Percentiles rank a stretch among this genome's conserved stretches.
Conservation (phyloP, 2,113 vertebrate genomes). For the Paraplagusia blochii region DNA sequence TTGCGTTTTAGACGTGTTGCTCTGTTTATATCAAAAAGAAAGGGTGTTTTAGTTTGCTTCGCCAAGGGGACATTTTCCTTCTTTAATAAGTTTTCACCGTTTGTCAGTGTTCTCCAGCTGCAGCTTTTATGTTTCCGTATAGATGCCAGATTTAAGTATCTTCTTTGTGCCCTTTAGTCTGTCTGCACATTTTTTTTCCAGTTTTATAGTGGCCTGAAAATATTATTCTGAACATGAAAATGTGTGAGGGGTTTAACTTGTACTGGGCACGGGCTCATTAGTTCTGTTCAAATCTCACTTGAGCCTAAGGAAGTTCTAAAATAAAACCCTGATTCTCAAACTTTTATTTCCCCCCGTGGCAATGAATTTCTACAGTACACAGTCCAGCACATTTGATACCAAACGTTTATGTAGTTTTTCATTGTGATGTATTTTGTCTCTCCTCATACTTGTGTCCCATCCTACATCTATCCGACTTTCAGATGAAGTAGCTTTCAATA, state of each 20-base stretch:
- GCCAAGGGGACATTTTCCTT: constrained; percentile 44
- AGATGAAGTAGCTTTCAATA: constrained; percentile 33
- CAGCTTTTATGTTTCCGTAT: constrained; percentile 25
- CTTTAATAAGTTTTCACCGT: constrained; percentile 50
- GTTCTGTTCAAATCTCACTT: no score
- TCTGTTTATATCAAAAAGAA: constrained; percentile 33
- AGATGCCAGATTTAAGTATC: constrained; percentile 35
- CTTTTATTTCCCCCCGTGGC: no score
- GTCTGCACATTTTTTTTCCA: constrained; percentile 23
- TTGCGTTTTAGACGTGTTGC: constrained; percentile 23
- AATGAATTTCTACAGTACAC: no score
- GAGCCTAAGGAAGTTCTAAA: no score
- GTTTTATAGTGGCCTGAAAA: constrained; percentile 28
- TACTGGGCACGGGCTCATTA: neutral
- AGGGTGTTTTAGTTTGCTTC: constrained; percentile 44
- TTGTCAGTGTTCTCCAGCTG: constrained; percentile 33
- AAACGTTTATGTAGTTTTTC: no score
- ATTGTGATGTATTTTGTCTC: neutral
- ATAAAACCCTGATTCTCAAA: no score
- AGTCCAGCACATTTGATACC: no score
- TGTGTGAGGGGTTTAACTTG: neutral
- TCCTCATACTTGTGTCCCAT: neutral
- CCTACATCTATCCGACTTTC: neutral
- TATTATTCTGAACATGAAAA: constrained; percentile 12
- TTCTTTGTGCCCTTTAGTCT: neutral